Percentiles rank a stretch among this genome's conserved stretches.
phyloP scores from a whole-genome alignment of 2,888 invertebrate species.

The Agelastica alni region DNA sequence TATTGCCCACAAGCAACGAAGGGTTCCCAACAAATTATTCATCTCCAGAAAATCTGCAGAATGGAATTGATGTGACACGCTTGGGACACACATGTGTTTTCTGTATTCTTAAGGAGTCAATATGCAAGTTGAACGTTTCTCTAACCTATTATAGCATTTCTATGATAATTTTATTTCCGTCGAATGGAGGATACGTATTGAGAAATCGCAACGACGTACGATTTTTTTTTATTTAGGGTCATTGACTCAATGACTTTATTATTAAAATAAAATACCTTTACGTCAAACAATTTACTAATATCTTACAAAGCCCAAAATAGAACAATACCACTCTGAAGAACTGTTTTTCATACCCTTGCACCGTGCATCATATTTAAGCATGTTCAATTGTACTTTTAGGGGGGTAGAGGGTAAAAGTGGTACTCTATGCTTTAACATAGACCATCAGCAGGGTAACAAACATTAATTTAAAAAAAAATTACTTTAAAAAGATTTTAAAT shows the following conservation, averaged over 20 bases:
- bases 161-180: conserved; percentile 47
- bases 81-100: conserved; percentile 49
- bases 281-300: too few species aligned
- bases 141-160: conserved; percentile 41
- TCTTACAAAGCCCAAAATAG: background rate
- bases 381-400: too few species aligned
- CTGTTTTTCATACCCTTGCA: background rate
- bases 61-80: conserved; percentile 13
- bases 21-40: conserved; percentile 56
- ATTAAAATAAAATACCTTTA: too few species aligned
- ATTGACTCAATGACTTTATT: too few species aligned
- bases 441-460: too few species aligned
- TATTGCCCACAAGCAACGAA: conserved; percentile 55
- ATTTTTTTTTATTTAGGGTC: background rate
- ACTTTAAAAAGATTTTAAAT: too few species aligned
- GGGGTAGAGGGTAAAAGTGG: too few species aligned
- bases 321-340: conserved; percentile 23
- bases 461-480: too few species aligned
- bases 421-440: too few species aligned
- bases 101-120: conserved; percentile 33
- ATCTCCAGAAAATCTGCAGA: conserved; percentile 51
- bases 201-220: conserved; percentile 3
- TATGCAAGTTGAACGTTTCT: conserved; percentile 31
- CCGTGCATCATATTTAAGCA: background rate
- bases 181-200: background rate